Percentiles rank a stretch among this genome's conserved stretches.
These are phyloP conservation scores for Drosophila anomelani DNA, from an alignment of 2,888 invertebrate genomes.

Conservation along the genomic window DNA sequence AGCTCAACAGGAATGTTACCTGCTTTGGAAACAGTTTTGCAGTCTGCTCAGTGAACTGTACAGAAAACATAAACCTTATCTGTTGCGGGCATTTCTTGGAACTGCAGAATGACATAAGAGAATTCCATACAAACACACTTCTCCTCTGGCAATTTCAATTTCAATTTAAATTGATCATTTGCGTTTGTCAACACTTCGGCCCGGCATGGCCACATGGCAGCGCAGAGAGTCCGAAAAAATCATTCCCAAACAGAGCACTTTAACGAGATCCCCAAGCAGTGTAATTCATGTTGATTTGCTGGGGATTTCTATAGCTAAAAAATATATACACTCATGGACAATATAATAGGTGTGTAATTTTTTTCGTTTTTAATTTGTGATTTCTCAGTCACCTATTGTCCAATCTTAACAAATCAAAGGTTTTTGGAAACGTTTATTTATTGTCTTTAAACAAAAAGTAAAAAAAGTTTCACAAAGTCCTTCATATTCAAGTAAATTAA, in stretches of 20 bases:
- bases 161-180: constrained; percentile 73
- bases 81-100: constrained; percentile 49
- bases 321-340: no score
- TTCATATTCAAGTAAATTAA: no score
- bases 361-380: no score
- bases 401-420: no score
- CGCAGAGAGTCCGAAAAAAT: constrained; percentile 30
- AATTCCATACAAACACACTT: constrained; percentile 2
- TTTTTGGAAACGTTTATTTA: no score
- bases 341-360: no score
- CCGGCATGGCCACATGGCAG: constrained; percentile 59
- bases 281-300: constrained; percentile 28
- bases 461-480: no score
- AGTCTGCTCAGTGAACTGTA: not conserved
- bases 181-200: constrained; percentile 64
- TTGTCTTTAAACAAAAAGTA: no score
- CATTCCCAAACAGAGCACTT: constrained; percentile 24
- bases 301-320: constrained; percentile 22
- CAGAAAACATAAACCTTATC: constrained; percentile 1
- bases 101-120: constrained; percentile 65
- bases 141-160: constrained; percentile 48
- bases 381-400: no score
- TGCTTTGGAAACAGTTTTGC: constrained; percentile 39
- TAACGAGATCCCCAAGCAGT: constrained; percentile 33
- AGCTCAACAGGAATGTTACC: constrained; percentile 58